These are phyloP conservation scores for Archocentrus centrarchus DNA, from an alignment of 2,113 vertebrate genomes.

Conservation along the genomic window DNA sequence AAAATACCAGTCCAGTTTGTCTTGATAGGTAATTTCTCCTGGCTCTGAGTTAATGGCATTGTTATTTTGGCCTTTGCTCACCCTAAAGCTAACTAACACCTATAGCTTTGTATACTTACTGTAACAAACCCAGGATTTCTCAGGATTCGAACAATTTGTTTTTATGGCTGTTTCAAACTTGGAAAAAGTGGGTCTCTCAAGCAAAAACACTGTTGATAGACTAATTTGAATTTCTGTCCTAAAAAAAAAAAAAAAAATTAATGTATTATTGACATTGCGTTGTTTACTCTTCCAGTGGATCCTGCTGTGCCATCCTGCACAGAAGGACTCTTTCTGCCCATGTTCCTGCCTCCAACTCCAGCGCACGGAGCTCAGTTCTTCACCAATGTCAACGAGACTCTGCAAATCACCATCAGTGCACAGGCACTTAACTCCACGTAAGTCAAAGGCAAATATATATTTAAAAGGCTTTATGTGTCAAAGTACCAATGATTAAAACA, in stretches of 20 bases:
- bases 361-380: slow-evolving; percentile 24
- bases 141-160: accelerated
- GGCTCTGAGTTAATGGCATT: not conserved
- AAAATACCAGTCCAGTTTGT: slow-evolving; percentile 60
- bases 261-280: not conserved
- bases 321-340: slow-evolving; percentile 48
- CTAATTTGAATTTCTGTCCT: accelerated
- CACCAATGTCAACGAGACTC: not conserved
- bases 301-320: slow-evolving; percentile 35
- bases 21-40: slow-evolving; percentile 17
- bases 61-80: not conserved
- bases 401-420: slow-evolving; percentile 32
- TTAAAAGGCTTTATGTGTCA: accelerated
- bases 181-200: no score
- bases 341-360: slow-evolving; percentile 54
- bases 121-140: accelerated
- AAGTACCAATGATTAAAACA: accelerated
- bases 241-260: not conserved
- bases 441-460: not conserved
- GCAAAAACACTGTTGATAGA: not conserved
- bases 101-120: not conserved
- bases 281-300: slow-evolving; percentile 42
- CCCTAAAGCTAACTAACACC: not conserved
- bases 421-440: not conserved
- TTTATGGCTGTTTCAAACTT: not conserved